phyloP scores from a whole-genome alignment of 2,888 invertebrate species.

The Lasioglossum marginatum region DNA sequence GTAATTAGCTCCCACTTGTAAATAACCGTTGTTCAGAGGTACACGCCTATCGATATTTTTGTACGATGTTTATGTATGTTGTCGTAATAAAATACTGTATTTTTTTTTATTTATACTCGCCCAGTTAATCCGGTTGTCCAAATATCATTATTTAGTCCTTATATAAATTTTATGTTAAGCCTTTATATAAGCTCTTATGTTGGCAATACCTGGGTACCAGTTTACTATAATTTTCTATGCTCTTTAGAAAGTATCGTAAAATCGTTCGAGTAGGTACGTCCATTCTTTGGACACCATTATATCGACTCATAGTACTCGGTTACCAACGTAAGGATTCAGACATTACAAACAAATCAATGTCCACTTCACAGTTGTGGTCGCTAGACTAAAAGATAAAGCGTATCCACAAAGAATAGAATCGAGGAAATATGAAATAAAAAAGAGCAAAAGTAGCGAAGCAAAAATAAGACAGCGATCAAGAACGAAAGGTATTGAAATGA shows the following conservation, averaged over 20 bases:
- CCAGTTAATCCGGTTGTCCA: background rate
- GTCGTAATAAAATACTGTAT: conserved; percentile 64
- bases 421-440: too few species aligned
- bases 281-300: background rate
- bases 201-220: background rate
- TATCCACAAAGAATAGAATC: too few species aligned
- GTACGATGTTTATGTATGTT: conserved; percentile 61
- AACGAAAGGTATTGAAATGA: background rate
- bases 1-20: conserved; percentile 54
- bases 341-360: background rate
- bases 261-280: background rate
- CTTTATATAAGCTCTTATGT: background rate
- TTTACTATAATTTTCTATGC: background rate
- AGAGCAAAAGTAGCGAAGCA: too few species aligned
- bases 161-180: background rate
- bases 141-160: background rate
- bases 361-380: background rate
- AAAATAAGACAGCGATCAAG: background rate
- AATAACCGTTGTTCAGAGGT: conserved; percentile 59
- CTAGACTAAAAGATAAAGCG: background rate
- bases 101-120: conserved; percentile 44
- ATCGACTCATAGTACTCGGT: background rate
- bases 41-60: conserved; percentile 63
- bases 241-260: background rate
- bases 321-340: background rate